A percentile compares a stretch with the other conserved stretches of the same genome.
These are phyloP conservation scores for Oligia fasciuncula DNA, from an alignment of 2,888 invertebrate genomes.

Conservation along the genomic window DNA sequence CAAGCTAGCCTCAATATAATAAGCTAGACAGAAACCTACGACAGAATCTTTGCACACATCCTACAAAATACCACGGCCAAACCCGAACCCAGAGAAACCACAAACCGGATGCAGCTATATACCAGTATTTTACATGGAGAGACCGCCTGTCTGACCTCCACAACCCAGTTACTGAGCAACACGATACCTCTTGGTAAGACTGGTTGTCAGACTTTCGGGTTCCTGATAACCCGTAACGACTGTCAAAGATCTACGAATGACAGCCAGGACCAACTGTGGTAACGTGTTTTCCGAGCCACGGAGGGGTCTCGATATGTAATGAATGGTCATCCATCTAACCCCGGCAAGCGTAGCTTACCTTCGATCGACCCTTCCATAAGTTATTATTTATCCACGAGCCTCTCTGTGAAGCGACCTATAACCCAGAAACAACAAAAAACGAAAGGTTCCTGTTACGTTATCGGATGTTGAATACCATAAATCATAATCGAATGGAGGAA, in stretches of 20 bases:
- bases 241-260: neutral
- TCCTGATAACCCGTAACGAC: neutral
- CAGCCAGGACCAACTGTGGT: neutral
- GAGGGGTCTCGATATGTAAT: neutral
- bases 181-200: too few relatives aligned
- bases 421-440: slow-evolving; percentile 13
- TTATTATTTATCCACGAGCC: neutral
- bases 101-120: too few relatives aligned
- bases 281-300: neutral
- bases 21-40: neutral
- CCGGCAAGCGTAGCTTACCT: neutral
- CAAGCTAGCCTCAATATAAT: too few relatives aligned
- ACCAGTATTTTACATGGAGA: neutral
- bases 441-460: slow-evolving; percentile 21
- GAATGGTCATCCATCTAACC: neutral
- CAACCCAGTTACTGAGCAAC: neutral
- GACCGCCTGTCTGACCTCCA: too few relatives aligned
- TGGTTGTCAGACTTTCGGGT: neutral
- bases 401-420: neutral
- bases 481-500: slow-evolving; percentile 26
- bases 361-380: neutral
- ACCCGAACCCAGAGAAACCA: neutral
- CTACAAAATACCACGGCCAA: neutral
- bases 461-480: slow-evolving; percentile 25
- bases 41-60: neutral